Evolutionary conservation across 2,113 vertebrate species (phyloP).

Genomic region (Athene cunicularia): DNA sequence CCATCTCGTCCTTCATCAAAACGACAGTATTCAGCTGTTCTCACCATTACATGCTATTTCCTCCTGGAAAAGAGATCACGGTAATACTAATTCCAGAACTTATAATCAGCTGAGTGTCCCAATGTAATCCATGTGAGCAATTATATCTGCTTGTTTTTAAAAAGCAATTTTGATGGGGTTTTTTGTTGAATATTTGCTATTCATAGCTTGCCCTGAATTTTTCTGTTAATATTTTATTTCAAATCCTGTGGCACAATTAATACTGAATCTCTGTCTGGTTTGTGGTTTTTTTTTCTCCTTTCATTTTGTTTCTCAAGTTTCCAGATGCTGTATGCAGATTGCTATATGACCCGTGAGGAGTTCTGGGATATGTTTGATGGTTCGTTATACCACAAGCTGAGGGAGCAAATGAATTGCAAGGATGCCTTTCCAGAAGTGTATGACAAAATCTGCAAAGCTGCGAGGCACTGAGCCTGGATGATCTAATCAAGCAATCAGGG

Average conservation of each 20-base stretch:
- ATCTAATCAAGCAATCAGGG: slow-evolving; percentile 54
- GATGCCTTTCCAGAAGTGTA: slow-evolving; percentile 96
- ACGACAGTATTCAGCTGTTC: background rate
- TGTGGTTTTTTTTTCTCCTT: background rate
- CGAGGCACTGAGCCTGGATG: slow-evolving; percentile 84
- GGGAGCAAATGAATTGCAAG: slow-evolving; percentile 87
- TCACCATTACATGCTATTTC: background rate
- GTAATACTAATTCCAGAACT: background rate
- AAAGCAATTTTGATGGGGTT: background rate
- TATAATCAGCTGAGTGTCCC: background rate
- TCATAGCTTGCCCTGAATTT: background rate
- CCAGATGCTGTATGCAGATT: slow-evolving; percentile 98
- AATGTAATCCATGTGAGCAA: background rate
- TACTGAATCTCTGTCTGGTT: background rate
- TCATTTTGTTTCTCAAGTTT: slow-evolving; percentile 76
- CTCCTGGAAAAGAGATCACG: background rate
- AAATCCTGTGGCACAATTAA: background rate
- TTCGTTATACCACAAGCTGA: slow-evolving; percentile 88
- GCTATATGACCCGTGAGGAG: slow-evolving; percentile 94
- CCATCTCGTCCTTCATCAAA: background rate
- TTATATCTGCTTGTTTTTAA: background rate
- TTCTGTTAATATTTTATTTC: background rate
- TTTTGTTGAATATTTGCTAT: background rate
- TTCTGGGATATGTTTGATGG: slow-evolving; percentile 99
- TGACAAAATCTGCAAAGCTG: slow-evolving; percentile 97